Percentiles rank a stretch among this genome's conserved stretches.
These are phyloP conservation scores for Clarias gariepinus DNA, from an alignment of 2,113 vertebrate genomes.

Conservation along the genomic window DNA sequence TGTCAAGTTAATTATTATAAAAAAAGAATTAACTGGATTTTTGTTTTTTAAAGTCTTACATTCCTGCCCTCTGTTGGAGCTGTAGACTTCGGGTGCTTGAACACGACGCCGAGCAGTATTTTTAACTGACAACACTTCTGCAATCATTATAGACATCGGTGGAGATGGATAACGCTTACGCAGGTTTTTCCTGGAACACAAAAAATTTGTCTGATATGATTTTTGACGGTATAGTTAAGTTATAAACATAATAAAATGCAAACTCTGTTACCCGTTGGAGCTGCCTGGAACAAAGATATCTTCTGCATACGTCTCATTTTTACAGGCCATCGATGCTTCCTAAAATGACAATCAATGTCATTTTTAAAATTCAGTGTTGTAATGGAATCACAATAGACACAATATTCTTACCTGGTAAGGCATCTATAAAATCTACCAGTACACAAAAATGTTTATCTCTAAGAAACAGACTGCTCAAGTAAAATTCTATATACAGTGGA, in stretches of 20 bases:
- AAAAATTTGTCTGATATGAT: background rate
- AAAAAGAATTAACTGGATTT: background rate
- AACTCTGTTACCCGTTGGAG: conserved; percentile 3
- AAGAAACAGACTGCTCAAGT: background rate
- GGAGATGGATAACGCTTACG: background rate
- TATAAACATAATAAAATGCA: background rate
- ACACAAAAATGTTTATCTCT: background rate
- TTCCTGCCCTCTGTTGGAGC: background rate
- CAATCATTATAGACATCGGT: background rate
- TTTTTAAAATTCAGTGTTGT: background rate
- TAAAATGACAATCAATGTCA: background rate
- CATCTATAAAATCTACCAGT: background rate
- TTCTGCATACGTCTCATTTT: background rate
- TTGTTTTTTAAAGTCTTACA: background rate
- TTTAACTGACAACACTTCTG: background rate
- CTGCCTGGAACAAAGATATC: background rate
- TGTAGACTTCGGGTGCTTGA: background rate
- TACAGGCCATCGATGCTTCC: background rate
- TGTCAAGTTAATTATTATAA: too few species aligned
- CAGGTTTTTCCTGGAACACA: background rate
- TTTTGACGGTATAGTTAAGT: background rate
- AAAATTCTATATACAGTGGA: too few species aligned
- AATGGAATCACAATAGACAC: background rate
- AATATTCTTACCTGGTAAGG: background rate
- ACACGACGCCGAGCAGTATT: background rate